phyloP scores from a whole-genome alignment of 2,888 invertebrate genomes.

The Pollenia amentaria region DNA sequence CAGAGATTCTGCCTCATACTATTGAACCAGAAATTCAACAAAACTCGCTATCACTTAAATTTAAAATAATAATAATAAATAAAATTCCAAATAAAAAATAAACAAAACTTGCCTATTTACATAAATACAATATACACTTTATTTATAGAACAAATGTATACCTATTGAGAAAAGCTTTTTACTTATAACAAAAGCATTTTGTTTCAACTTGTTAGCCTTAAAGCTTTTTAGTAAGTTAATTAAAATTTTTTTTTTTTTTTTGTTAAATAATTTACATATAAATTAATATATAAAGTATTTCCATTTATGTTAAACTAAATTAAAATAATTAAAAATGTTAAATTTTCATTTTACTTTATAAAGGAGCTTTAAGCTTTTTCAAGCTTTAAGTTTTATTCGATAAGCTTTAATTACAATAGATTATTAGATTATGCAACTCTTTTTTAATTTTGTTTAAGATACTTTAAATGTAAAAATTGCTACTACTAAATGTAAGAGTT shows the following conservation, averaged over 20 bases:
- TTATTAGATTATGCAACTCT: slow-evolving; percentile 38
- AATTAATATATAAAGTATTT: slow-evolving; percentile 9
- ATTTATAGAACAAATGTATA: slow-evolving; percentile 23
- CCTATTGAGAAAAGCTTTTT: slow-evolving; percentile 41
- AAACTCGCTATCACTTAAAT: neutral
- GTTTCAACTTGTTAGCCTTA: slow-evolving; percentile 24
- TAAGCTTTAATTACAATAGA: slow-evolving; percentile 42
- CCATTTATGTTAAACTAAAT: slow-evolving; percentile 30
- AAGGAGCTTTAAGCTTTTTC: slow-evolving; percentile 44
- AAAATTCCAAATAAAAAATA: slow-evolving; percentile 58
- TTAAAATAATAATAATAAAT: slow-evolving; percentile 13
- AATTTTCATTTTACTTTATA: slow-evolving; percentile 13
- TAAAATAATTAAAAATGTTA: slow-evolving; percentile 10
- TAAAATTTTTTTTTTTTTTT: neutral
- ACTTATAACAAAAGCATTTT: slow-evolving; percentile 41
- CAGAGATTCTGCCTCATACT: slow-evolving; percentile 80
- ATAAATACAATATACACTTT: slow-evolving; percentile 21
- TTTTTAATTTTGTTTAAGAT: slow-evolving; percentile 36
- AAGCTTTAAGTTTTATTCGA: slow-evolving; percentile 26
- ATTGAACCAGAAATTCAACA: slow-evolving; percentile 72
- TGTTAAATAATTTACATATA: neutral
- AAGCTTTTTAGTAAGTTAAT: slow-evolving; percentile 43
- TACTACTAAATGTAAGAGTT: slow-evolving; percentile 32
- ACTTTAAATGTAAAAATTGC: neutral
- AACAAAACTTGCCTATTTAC: slow-evolving; percentile 59